These are phyloP conservation scores for Drosophila algonquin DNA, from an alignment of 2,888 invertebrate genomes.

Conservation along the genomic window DNA sequence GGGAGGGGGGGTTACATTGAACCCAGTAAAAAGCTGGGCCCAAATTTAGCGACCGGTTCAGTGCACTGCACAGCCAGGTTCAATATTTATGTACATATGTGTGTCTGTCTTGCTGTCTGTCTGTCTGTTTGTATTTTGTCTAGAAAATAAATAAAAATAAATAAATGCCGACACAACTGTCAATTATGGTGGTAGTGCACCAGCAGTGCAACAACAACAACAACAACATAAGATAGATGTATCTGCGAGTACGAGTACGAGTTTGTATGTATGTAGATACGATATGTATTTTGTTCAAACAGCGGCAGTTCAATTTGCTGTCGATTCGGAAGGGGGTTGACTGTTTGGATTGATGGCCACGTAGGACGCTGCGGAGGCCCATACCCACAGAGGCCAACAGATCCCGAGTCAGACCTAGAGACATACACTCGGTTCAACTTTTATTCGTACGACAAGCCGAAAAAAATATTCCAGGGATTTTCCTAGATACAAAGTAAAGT, in stretches of 20 bases:
- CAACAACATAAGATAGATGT: constrained; percentile 31
- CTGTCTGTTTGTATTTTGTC: constrained; percentile 32
- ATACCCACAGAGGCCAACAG: constrained; percentile 15
- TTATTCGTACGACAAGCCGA: background rate
- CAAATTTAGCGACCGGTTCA: constrained; percentile 72
- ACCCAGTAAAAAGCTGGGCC: constrained; percentile 70
- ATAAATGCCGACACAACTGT: constrained; percentile 71
- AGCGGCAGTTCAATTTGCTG: constrained; percentile 73
- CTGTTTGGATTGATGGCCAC: constrained; percentile 63
- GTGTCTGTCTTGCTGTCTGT: constrained; percentile 14
- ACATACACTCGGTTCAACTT: constrained; percentile 1
- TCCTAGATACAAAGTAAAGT: no score
- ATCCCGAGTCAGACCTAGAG: constrained; percentile 26
- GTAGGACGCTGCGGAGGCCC: constrained; percentile 55
- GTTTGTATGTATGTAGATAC: constrained; percentile 35
- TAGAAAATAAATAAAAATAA: constrained; percentile 49
- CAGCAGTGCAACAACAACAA: constrained; percentile 33
- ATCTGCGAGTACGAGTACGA: constrained; percentile 20
- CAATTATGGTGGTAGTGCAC: constrained; percentile 66
- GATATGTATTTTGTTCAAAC: constrained; percentile 45
- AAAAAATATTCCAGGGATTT: background rate
- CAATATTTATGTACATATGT: constrained; percentile 7
- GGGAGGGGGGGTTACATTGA: constrained; percentile 52
- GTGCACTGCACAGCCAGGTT: constrained; percentile 60
- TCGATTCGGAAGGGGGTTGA: constrained; percentile 47